Evolutionary conservation across 2,113 vertebrate genomes (phyloP).

Genomic region (Eretmochelys imbricata): DNA sequence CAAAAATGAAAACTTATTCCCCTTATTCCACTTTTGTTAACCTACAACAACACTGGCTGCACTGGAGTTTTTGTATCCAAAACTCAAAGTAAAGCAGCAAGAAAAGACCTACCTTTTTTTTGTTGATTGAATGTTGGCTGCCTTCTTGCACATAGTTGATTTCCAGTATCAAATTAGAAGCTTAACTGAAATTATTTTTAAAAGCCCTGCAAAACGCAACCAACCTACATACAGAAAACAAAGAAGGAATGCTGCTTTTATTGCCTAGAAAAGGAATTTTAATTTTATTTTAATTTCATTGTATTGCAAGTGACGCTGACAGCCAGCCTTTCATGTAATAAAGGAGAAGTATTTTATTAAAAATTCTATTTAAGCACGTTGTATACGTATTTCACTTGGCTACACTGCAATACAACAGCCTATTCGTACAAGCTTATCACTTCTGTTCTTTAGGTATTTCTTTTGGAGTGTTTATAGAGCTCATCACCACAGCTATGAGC

Average conservation of each 20-base stretch:
- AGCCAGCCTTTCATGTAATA: slow-evolving; percentile 45
- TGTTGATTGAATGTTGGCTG: slow-evolving; percentile 20
- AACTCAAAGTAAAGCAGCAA: slow-evolving; percentile 33
- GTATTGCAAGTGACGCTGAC: slow-evolving; percentile 42
- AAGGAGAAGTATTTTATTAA: slow-evolving; percentile 64
- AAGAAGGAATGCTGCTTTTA: slow-evolving; percentile 38
- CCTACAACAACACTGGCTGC: not conserved
- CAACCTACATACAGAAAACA: not conserved
- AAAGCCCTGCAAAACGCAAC: slow-evolving; percentile 28
- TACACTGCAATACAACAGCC: not conserved
- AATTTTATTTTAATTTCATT: slow-evolving; percentile 58
- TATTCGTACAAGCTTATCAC: not conserved
- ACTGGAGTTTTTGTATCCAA: not conserved
- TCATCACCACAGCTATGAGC: not conserved
- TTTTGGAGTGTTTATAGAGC: not conserved
- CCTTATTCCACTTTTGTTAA: not conserved
- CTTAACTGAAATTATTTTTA: slow-evolving; percentile 54
- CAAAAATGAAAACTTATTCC: not conserved
- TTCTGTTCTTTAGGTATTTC: slow-evolving; percentile 14
- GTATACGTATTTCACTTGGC: slow-evolving; percentile 46
- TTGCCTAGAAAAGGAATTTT: not conserved
- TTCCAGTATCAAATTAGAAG: slow-evolving; percentile 50
- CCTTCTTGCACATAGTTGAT: slow-evolving; percentile 45
- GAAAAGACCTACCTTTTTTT: slow-evolving; percentile 34
- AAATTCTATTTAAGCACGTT: slow-evolving; percentile 54